Evolutionary conservation across 2,797 vertebrate species (phyloP).

Genomic region (Hydrocynus forskahlii): DNA sequence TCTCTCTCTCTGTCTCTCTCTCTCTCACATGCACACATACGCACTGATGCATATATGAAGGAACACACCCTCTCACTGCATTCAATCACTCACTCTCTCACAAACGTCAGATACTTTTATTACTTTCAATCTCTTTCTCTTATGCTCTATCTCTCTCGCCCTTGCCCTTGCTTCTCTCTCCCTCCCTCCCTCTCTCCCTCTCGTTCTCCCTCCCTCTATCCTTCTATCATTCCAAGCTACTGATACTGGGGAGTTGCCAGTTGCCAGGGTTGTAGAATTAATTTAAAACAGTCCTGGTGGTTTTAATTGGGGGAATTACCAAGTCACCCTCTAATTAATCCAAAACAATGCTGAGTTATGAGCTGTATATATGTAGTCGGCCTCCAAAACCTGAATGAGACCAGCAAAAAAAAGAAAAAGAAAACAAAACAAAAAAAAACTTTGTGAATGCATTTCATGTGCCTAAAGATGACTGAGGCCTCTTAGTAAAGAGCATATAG

Average conservation of each 20-base stretch:
- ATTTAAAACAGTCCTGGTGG: conserved; percentile 42
- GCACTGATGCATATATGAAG: not conserved
- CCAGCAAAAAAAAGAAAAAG: no score
- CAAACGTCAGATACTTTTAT: conserved; percentile 18
- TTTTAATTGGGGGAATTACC: conserved; percentile 42
- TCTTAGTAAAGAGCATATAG: no score
- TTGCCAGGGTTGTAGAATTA: conserved; percentile 28
- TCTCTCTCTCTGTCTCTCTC: conserved; percentile 36
- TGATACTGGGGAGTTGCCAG: conserved; percentile 4
- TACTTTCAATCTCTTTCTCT: conserved; percentile 3
- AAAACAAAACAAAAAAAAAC: no score
- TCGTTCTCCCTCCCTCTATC: conserved; percentile 17
- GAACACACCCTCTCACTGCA: conserved; percentile 1
- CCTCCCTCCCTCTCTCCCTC: not conserved
- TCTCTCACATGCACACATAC: not conserved
- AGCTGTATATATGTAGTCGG: conserved; percentile 27
- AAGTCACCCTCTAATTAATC: conserved; percentile 47
- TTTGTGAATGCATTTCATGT: no score
- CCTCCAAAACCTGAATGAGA: conserved; percentile 47
- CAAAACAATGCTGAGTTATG: conserved; percentile 49
- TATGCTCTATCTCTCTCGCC: conserved; percentile 1
- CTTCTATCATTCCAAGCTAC: conserved; percentile 16
- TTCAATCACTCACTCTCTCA: conserved; percentile 12
- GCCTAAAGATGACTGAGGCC: no score
- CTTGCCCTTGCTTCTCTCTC: not conserved